phyloP scores from a whole-genome alignment of 2,797 vertebrate species.

The Pitangus sulphuratus region DNA sequence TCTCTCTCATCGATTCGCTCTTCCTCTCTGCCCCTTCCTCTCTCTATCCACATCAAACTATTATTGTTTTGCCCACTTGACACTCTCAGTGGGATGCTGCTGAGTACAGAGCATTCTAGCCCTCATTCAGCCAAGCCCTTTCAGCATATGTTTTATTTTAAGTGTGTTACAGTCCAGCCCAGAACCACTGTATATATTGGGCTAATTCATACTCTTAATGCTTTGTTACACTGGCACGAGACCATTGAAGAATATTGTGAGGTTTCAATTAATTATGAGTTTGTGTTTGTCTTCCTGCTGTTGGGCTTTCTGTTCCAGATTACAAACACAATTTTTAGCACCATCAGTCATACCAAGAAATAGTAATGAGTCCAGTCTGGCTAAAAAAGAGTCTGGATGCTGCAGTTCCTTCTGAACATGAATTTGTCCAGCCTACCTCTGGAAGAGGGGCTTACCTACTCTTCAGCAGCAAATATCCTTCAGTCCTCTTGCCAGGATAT shows the following conservation, averaged over 20 bases:
- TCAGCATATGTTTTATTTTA: constrained; percentile 58
- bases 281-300: constrained; percentile 56
- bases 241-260: constrained; percentile 24
- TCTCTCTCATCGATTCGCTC: background rate
- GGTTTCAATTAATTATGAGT: constrained; percentile 46
- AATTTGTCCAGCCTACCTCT: background rate
- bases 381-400: background rate
- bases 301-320: constrained; percentile 27
- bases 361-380: background rate
- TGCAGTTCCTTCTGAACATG: background rate
- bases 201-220: constrained; percentile 24
- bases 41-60: constrained; percentile 44
- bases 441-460: background rate
- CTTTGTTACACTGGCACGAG: constrained; percentile 41
- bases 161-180: constrained; percentile 8
- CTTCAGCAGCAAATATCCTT: constrained; percentile 13
- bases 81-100: constrained; percentile 47
- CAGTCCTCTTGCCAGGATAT: constrained; percentile 22
- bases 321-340: constrained; percentile 39
- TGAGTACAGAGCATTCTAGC: background rate
- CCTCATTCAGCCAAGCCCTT: constrained; percentile 26
- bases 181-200: constrained; percentile 19
- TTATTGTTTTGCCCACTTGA: constrained; percentile 64
- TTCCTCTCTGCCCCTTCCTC: constrained; percentile 20
- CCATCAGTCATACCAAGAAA: constrained; percentile 32